Evolutionary conservation across 2,888 invertebrate species (phyloP).

Genomic region (Serrognathus titanus): DNA sequence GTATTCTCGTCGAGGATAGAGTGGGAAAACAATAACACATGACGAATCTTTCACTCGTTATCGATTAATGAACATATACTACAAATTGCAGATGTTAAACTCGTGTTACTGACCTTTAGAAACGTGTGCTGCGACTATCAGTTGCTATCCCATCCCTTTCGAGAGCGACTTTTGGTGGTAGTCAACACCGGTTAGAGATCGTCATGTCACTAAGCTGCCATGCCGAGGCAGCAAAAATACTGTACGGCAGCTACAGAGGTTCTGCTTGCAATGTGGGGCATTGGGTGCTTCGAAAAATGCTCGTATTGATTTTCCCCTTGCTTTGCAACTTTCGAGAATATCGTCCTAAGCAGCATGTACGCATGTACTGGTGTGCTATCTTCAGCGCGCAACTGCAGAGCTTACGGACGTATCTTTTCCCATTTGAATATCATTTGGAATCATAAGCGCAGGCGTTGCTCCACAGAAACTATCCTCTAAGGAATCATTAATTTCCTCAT

Average conservation of each 20-base stretch:
- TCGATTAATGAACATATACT: not conserved
- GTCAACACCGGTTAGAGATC: slow-evolving; percentile 29
- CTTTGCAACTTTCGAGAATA: slow-evolving; percentile 30
- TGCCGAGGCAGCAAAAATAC: slow-evolving; percentile 24
- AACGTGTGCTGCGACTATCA: slow-evolving; percentile 13
- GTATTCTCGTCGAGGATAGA: too few species aligned
- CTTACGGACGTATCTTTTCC: slow-evolving; percentile 16
- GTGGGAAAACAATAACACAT: not conserved
- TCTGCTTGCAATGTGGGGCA: slow-evolving; percentile 42
- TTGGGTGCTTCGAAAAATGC: slow-evolving; percentile 41
- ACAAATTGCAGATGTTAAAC: not conserved
- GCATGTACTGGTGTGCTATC: slow-evolving; percentile 25
- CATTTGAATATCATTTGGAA: slow-evolving; percentile 7
- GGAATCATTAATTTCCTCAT: slow-evolving; percentile 24
- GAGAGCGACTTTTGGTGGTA: slow-evolving; percentile 22
- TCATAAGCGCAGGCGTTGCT: slow-evolving; percentile 27
- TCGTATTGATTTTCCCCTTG: slow-evolving; percentile 39
- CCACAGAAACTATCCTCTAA: slow-evolving; percentile 13
- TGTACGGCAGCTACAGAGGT: slow-evolving; percentile 24
- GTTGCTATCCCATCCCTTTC: slow-evolving; percentile 33
- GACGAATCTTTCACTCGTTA: not conserved
- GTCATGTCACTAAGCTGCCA: slow-evolving; percentile 30
- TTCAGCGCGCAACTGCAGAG: slow-evolving; percentile 28
- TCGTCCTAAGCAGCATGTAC: slow-evolving; percentile 30
- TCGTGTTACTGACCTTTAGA: slow-evolving; percentile 13